Evolutionary conservation across 2,797 vertebrate genomes (phyloP), one percentile per base, ranked within the genome.

Genomic region (Lerista edwardsae): DNA sequence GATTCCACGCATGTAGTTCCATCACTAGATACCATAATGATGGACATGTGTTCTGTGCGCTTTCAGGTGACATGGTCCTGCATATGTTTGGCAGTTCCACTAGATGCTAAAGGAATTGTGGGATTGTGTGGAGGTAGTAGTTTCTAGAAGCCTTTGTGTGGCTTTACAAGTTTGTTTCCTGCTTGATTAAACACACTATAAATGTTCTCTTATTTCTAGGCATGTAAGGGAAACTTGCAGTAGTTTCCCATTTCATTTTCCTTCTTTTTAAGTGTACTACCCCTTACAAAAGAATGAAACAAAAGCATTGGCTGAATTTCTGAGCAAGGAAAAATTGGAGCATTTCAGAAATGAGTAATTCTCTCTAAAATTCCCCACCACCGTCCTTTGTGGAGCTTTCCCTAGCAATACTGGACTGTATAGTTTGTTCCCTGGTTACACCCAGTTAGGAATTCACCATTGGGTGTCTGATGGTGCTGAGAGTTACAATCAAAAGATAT

Each of bases 401-500:
- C 29, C 21, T 44, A 44, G 36, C 29, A 12, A 44, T 34, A 31
- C 10, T 17, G 15, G 7, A 31, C 29, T 47, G 14, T 73, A 21
- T 34, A 34, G 71, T 19, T 31, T 31, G 29, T 12, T 44, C n/a
- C 41, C 41, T 61, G 51, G 47, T 61, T 44, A 59, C 51, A 76
- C 27, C 73, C 51, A 27, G 7, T 61, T 7, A 44, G n/a, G 34
- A 77, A 61, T 77, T 36, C 75, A 61, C 19, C 57, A 71, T 71
- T 44, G 39, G 55, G 15, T 36, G 15, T 61, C 29, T 17, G 44
- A 55, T 34, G 51, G 29, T 47, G 61, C 29, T 27, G 39, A 71
- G 39, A 77, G 36, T 69, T 77, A 44, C 51, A 77, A 59, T 77
- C 64, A 84, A 55, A 77, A 71, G 65, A 19, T 21, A 69, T 69